Conservation (phyloP, 2,888 invertebrate genomes). For the Empis stercorea region DNA sequence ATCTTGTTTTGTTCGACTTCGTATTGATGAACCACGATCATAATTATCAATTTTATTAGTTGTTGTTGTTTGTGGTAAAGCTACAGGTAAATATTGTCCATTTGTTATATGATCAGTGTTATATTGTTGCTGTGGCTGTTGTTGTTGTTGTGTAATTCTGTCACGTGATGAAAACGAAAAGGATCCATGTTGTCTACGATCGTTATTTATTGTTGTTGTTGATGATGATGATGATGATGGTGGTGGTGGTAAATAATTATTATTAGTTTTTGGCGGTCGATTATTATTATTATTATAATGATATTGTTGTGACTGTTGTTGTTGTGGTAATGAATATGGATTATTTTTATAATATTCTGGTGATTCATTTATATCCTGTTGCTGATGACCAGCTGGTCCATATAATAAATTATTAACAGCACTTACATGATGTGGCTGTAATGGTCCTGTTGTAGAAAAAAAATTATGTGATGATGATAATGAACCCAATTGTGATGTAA, state of each 20-base stretch:
- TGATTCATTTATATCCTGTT: slow-evolving; percentile 26
- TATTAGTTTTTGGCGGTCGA: slow-evolving; percentile 4
- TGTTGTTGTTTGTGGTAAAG: slow-evolving; percentile 15
- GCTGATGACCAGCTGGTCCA: slow-evolving; percentile 35
- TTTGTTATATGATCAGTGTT: neutral
- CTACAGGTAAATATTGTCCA: slow-evolving; percentile 13
- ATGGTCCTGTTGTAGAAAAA: slow-evolving; percentile 30
- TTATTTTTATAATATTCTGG: slow-evolving; percentile 33
- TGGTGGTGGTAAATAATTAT: slow-evolving; percentile 30
- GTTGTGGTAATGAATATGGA: slow-evolving; percentile 32
- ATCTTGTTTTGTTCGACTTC: neutral
- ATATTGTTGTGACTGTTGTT: slow-evolving; percentile 14
- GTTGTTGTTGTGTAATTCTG: slow-evolving; percentile 1
- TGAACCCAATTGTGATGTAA: slow-evolving; percentile 32
- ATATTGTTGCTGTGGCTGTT: slow-evolving; percentile 9
- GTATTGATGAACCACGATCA: too few relatives aligned
- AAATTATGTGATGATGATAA: slow-evolving; percentile 25
- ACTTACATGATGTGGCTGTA: slow-evolving; percentile 32
- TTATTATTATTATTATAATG: slow-evolving; percentile 21
- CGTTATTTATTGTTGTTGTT: neutral
- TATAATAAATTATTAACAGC: slow-evolving; percentile 34
- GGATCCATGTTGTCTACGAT: too few relatives aligned
- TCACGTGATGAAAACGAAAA: neutral
- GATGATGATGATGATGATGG: slow-evolving; percentile 15
- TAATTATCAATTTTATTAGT: neutral